Evolutionary conservation across 2,113 vertebrate species (phyloP).

Genomic region (Poeciliopsis turrubarensis): DNA sequence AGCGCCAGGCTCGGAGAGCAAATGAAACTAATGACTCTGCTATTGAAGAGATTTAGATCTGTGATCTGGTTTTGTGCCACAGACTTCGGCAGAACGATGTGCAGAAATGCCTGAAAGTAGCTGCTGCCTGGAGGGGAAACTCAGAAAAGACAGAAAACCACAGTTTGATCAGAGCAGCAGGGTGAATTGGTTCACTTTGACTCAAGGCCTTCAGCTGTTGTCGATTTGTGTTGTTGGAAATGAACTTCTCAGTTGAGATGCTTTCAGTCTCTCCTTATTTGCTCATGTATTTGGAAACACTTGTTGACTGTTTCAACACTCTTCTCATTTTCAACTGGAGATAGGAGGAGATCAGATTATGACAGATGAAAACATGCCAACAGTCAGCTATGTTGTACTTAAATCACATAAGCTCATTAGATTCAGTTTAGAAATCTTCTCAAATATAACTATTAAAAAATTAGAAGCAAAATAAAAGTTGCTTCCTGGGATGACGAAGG

Average conservation of each 20-base stretch:
- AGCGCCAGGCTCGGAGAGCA: neutral
- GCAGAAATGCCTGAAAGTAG: conserved; percentile 52
- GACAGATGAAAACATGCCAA: neutral
- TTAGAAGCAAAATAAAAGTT: too few relatives aligned
- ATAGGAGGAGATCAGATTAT: neutral
- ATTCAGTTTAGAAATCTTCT: too few relatives aligned
- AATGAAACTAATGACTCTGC: conserved; percentile 13
- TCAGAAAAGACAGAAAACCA: conserved; percentile 41
- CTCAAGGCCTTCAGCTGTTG: conserved; percentile 7
- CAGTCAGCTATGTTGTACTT: too few relatives aligned
- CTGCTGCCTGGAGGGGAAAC: conserved; percentile 15
- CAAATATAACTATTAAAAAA: too few relatives aligned
- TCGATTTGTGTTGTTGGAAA: conserved; percentile 5
- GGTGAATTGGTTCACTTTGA: conserved; percentile 6
- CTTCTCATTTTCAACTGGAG: neutral
- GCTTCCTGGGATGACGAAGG: too few relatives aligned
- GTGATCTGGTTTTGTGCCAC: conserved; percentile 30
- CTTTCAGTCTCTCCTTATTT: neutral
- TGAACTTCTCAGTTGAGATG: neutral
- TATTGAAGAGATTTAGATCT: conserved; percentile 6
- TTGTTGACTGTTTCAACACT: neutral
- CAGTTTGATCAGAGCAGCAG: conserved; percentile 23
- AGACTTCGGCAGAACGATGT: conserved; percentile 31
- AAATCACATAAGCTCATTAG: too few relatives aligned
- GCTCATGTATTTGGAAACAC: neutral